These are phyloP conservation scores for Coreius guichenoti DNA, from an alignment of 2,797 vertebrate genomes.

Conservation along the genomic window DNA sequence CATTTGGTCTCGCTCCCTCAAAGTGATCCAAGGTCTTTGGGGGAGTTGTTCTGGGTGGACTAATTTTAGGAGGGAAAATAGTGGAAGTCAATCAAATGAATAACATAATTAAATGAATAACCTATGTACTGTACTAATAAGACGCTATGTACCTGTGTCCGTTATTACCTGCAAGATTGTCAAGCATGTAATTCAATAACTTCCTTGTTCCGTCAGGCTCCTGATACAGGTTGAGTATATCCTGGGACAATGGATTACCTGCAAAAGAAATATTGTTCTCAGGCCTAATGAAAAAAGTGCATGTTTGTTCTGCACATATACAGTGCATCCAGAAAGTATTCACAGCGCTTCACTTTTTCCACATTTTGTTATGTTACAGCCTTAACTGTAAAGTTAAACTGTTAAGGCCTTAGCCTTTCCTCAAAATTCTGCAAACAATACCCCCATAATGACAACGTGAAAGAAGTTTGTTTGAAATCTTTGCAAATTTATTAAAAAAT, in stretches of 20 bases:
- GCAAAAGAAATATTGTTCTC: constrained; percentile 50
- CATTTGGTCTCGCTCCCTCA: constrained; percentile 96
- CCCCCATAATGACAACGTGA: no score
- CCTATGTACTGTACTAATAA: not conserved
- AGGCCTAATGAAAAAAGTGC: not conserved
- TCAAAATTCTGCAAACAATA: no score
- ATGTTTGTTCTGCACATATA: not conserved
- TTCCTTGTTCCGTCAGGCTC: constrained; percentile 97
- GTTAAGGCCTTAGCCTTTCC: no score
- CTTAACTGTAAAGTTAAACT: no score
- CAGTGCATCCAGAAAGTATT: no score
- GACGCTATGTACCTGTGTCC: not conserved
- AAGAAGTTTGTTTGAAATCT: no score
- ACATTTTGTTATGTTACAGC: no score
- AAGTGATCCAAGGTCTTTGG: constrained; percentile 96
- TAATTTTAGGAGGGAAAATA: constrained; percentile 62
- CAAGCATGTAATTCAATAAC: constrained; percentile 99
- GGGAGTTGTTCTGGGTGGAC: constrained; percentile 99
- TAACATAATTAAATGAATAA: not conserved
- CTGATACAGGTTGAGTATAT: constrained; percentile 98
- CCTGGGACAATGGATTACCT: constrained; percentile 99
- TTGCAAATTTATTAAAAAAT: no score
- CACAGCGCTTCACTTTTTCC: no score
- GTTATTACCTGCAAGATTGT: constrained; percentile 95
- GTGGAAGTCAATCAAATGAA: not conserved